Percentiles rank a stretch among this genome's conserved stretches.
Evolutionary conservation across 2,888 invertebrate genomes (phyloP).

Genomic region (Drosophila tripunctata): DNA sequence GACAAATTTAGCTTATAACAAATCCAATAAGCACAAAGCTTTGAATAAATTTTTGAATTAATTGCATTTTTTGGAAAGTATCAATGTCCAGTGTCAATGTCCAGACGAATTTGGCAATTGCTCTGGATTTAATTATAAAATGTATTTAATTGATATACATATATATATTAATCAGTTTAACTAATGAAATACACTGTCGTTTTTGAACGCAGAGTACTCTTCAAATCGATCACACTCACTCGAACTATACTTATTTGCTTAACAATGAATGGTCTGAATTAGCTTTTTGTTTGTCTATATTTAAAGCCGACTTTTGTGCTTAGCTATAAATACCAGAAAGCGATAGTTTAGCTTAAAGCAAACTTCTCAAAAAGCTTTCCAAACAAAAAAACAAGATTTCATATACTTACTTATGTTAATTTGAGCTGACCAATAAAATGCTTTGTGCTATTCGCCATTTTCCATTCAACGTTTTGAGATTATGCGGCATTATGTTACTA

Average conservation of each 20-base stretch:
- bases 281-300: not conserved
- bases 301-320: slow-evolving; percentile 64
- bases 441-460: slow-evolving; percentile 35
- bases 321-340: slow-evolving; percentile 14
- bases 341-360: slow-evolving; percentile 44
- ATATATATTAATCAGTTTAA: no score
- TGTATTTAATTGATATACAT: not conserved
- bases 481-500: no score
- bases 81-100: slow-evolving; percentile 34
- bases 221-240: not conserved
- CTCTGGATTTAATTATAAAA: slow-evolving; percentile 6
- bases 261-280: not conserved
- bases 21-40: slow-evolving; percentile 3
- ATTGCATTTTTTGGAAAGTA: slow-evolving; percentile 14
- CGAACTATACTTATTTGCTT: not conserved
- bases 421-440: slow-evolving; percentile 37
- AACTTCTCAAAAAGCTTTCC: slow-evolving; percentile 41
- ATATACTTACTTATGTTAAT: slow-evolving; percentile 8
- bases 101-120: slow-evolving; percentile 12
- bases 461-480: not conserved
- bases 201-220: no score
- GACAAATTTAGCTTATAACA: not conserved
- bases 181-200: not conserved
- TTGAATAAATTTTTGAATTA: slow-evolving; percentile 21
- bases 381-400: slow-evolving; percentile 9